Conservation (phyloP, 2,888 invertebrate genomes). For the Heliconius sara region DNA sequence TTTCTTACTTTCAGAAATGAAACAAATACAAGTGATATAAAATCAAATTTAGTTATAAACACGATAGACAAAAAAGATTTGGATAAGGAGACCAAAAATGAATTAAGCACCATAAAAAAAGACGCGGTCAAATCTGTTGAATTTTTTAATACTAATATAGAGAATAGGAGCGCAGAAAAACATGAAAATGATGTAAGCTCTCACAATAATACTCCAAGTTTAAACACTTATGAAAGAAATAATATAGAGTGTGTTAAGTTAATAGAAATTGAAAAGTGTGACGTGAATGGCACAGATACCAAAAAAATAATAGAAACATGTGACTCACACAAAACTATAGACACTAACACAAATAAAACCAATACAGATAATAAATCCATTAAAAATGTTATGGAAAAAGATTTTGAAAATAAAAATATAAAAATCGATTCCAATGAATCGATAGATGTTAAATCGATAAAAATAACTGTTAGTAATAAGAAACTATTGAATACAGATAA, state of each 20-base stretch:
- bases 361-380: not conserved
- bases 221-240: not conserved
- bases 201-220: not conserved
- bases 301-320: not conserved
- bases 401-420: not conserved
- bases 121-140: not conserved
- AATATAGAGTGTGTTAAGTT: not conserved
- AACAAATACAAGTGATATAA: not conserved
- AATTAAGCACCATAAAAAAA: not conserved
- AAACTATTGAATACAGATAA: not conserved
- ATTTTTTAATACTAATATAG: not conserved
- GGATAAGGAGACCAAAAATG: not conserved
- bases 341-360: not conserved
- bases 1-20: slow-evolving; percentile 7
- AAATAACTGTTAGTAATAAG: slow-evolving; percentile 13
- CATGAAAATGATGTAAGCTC: not conserved
- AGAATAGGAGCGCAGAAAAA: not conserved
- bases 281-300: not conserved
- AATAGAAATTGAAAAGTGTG: not conserved
- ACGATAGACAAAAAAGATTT: not conserved
- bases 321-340: not conserved
- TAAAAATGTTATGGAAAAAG: not conserved
- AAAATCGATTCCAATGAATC: not conserved
- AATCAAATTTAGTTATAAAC: not conserved
- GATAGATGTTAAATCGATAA: not conserved